phyloP scores from a whole-genome alignment of 2,797 vertebrate genomes.

The Manis pentadactyla region DNA sequence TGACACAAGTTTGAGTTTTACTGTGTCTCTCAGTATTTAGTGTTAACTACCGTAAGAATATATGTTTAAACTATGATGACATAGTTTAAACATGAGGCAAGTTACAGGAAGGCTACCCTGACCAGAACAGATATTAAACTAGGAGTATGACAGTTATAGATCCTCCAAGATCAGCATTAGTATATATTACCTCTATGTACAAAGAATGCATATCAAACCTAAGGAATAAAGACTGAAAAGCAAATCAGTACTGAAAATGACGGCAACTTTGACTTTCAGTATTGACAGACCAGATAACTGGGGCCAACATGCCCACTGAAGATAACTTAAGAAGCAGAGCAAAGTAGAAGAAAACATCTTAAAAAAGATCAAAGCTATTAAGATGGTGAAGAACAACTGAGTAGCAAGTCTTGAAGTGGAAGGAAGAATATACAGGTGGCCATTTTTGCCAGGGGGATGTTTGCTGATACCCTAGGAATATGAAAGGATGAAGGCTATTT shows the following conservation, averaged over 20 bases:
- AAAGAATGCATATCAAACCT: neutral
- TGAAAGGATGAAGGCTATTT: neutral
- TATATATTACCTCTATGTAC: neutral
- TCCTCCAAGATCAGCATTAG: neutral
- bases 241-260: neutral
- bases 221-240: conserved; percentile 2
- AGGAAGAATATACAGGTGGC: neutral
- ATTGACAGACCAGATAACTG: neutral
- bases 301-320: neutral
- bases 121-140: neutral
- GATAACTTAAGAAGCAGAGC: neutral
- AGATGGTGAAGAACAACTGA: neutral
- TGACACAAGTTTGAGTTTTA: neutral
- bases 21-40: neutral
- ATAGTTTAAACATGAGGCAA: neutral
- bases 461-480: neutral
- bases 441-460: neutral
- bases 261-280: neutral
- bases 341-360: neutral
- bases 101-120: neutral
- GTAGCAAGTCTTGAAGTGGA: neutral
- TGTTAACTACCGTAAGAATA: neutral
- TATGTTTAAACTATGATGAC: too few species aligned
- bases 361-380: neutral
- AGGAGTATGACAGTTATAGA: neutral